These are phyloP conservation scores for Notodonta dromedarius DNA, from an alignment of 2,888 invertebrate genomes.

Conservation along the genomic window DNA sequence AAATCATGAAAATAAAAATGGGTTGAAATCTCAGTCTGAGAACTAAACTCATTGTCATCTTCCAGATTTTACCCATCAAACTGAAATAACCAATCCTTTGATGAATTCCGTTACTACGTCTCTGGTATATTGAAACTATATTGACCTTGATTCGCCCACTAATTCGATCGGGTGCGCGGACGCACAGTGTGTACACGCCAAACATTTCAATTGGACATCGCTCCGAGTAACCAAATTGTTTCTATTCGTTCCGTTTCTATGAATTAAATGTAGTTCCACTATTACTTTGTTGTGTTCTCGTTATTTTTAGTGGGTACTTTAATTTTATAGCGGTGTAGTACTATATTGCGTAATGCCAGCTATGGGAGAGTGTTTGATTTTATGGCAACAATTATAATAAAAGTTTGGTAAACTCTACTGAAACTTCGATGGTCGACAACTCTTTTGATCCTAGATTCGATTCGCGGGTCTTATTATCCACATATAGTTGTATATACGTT, in stretches of 20 bases:
- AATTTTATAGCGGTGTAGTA: not conserved
- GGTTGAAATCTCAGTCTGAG: no score
- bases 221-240: constrained; percentile 18
- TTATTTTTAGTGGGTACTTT: not conserved
- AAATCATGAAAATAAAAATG: no score
- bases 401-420: no score
- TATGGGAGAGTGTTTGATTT: no score
- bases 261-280: constrained; percentile 8
- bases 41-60: no score
- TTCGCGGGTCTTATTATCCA: no score
- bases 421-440: no score
- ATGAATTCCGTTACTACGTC: not conserved
- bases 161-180: constrained; percentile 22
- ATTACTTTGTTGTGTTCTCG: constrained; percentile 1
- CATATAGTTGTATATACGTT: no score
- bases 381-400: no score
- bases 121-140: constrained; percentile 38
- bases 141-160: constrained; percentile 52
- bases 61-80: no score
- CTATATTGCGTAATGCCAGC: not conserved
- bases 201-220: constrained; percentile 35
- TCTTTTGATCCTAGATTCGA: no score
- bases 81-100: not conserved
- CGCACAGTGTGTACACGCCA: constrained; percentile 31
- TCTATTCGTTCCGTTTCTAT: constrained; percentile 22